Evolutionary conservation across 2,888 invertebrate species (phyloP).

Genomic region (Odontocerum albicorne): DNA sequence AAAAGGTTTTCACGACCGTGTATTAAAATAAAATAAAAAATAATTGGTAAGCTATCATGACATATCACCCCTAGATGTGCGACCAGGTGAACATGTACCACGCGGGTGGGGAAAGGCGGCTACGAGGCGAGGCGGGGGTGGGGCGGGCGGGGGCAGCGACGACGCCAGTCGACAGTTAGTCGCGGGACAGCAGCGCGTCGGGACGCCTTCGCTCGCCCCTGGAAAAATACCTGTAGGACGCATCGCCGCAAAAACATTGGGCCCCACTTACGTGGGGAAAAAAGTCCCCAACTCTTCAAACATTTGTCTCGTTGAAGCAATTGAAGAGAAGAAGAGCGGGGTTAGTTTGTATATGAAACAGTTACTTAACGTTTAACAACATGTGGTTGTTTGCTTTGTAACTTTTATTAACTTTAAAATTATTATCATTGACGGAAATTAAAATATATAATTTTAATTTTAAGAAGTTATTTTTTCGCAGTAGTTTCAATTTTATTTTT

Average conservation of each 20-base stretch:
- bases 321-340: constrained; percentile 38
- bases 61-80: constrained; percentile 5
- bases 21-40: no score
- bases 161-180: constrained; percentile 21
- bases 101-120: neutral
- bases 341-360: no score
- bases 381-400: no score
- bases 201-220: constrained; percentile 20
- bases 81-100: constrained; percentile 1
- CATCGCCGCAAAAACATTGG: constrained; percentile 39
- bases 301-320: constrained; percentile 34
- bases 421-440: no score
- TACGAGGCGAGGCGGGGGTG: constrained; percentile 7
- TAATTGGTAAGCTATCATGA: no score
- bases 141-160: constrained; percentile 43
- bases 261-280: constrained; percentile 40
- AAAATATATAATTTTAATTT: no score
- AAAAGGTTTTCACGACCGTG: no score
- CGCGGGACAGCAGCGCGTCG: constrained; percentile 27
- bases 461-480: no score
- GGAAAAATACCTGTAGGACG: constrained; percentile 47
- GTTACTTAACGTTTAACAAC: no score
- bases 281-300: constrained; percentile 16
- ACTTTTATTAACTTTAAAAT: no score
- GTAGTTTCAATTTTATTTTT: no score